Evolutionary conservation across 2,113 vertebrate species (phyloP).

Genomic region (Phyllopteryx taeniolatus): DNA sequence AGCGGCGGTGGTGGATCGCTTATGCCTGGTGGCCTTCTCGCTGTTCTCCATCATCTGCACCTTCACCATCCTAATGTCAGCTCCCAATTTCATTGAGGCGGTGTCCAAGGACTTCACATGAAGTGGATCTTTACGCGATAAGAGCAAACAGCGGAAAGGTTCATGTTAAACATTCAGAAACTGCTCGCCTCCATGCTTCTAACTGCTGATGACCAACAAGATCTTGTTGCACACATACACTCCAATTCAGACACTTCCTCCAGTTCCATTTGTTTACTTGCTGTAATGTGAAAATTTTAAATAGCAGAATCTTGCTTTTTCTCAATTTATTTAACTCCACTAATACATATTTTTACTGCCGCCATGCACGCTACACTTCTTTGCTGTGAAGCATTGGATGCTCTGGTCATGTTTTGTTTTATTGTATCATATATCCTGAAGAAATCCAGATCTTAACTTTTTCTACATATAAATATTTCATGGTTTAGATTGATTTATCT

Average conservation of each 20-base stretch:
- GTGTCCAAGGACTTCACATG: constrained; percentile 89
- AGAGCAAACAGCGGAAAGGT: constrained; percentile 1
- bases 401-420: background rate
- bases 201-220: constrained; percentile 15
- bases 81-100: constrained; percentile 88
- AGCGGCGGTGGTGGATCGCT: constrained; percentile 84
- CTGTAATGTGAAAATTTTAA: background rate
- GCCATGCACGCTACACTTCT: background rate
- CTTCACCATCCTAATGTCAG: constrained; percentile 87
- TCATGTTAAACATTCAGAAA: background rate
- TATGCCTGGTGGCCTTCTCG: constrained; percentile 87
- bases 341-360: background rate
- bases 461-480: too few relatives aligned
- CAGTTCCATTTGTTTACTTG: background rate
- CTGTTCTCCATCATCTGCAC: constrained; percentile 90
- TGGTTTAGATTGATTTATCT: too few relatives aligned
- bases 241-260: background rate
- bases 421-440: background rate
- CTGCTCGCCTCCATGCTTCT: constrained; percentile 20
- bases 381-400: background rate
- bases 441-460: too few relatives aligned
- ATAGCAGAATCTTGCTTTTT: background rate
- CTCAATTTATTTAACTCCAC: background rate
- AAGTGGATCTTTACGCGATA: constrained; percentile 18
- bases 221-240: background rate